Percentiles rank a stretch among this genome's conserved stretches.
Conservation (phyloP, 2,797 vertebrate genomes). For the Chrysocyon brachyurus region DNA sequence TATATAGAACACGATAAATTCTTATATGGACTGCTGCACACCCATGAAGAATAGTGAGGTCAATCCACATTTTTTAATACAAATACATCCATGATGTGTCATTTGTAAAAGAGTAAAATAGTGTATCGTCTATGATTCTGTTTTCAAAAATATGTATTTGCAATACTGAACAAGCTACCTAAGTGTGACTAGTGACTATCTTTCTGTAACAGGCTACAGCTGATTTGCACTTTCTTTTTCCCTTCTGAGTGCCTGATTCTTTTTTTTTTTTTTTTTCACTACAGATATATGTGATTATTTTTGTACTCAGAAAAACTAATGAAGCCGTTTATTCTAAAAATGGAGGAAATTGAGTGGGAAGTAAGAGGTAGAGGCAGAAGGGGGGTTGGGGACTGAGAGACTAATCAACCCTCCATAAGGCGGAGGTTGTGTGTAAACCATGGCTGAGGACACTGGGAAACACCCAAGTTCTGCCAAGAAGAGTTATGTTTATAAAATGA, state of each 20-base stretch:
- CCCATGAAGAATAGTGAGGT: background rate
- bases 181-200: background rate
- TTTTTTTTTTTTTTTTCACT: background rate
- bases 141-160: constrained; percentile 5
- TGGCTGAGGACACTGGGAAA: background rate
- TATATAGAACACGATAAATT: background rate
- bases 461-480: background rate
- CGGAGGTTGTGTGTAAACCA: background rate
- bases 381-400: background rate
- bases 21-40: background rate
- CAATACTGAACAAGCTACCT: background rate
- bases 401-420: background rate
- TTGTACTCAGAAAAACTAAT: constrained; percentile 21
- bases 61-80: background rate
- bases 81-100: background rate
- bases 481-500: background rate
- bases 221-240: background rate
- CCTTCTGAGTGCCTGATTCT: background rate
- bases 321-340: background rate
- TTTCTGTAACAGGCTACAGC: background rate
- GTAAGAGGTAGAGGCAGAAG: background rate
- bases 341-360: background rate
- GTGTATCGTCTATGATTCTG: background rate
- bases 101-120: constrained; percentile 15
- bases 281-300: background rate